Percentiles rank a stretch among this genome's conserved stretches.
phyloP scores from a whole-genome alignment of 2,113 vertebrate species.

The Paradoxurus hermaphroditus region DNA sequence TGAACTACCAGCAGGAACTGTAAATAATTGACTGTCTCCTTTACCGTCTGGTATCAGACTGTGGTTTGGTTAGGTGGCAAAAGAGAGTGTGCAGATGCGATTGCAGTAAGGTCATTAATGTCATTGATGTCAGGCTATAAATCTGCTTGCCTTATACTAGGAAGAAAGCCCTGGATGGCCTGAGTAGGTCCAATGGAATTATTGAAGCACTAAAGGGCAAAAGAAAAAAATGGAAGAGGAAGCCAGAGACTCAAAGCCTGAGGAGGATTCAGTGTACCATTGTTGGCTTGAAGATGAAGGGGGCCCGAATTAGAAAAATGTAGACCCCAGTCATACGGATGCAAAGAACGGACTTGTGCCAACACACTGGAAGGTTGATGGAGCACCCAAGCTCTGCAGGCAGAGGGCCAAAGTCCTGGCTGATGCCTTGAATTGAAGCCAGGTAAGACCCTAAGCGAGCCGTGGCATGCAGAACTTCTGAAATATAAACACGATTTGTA shows the following conservation, averaged over 20 bases:
- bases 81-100: background rate
- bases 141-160: background rate
- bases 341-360: background rate
- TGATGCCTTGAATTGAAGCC: background rate
- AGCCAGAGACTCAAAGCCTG: background rate
- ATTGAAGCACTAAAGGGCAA: background rate
- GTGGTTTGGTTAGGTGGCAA: background rate
- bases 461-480: background rate
- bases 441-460: background rate
- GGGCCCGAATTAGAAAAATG: background rate
- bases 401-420: background rate
- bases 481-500: background rate
- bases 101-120: background rate
- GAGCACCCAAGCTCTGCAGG: background rate
- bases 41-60: background rate
- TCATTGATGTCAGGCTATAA: background rate
- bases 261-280: background rate
- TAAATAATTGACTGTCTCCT: background rate
- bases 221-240: background rate
- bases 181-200: background rate
- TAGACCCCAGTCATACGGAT: background rate
- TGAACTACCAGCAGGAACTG: background rate
- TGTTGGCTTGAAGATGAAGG: background rate
- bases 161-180: background rate
- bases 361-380: background rate